These are phyloP conservation scores for Indri indri DNA, from an alignment of 2,113 vertebrate genomes.

Conservation along the genomic window DNA sequence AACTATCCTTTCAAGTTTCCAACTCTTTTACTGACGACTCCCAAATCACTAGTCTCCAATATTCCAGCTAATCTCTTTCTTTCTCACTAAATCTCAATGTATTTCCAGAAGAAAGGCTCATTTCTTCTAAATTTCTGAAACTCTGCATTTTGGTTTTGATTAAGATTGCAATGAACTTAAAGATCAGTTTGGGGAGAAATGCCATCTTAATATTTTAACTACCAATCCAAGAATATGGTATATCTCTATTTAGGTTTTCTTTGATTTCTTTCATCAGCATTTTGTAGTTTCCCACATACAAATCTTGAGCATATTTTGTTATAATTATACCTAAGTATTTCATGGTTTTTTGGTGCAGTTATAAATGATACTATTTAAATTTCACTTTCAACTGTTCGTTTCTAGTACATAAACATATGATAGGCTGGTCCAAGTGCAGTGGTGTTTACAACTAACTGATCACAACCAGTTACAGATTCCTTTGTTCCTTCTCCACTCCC, in stretches of 20 bases:
- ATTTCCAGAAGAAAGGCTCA: background rate
- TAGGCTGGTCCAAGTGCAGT: too few relatives aligned
- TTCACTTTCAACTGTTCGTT: background rate
- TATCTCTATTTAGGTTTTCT: background rate
- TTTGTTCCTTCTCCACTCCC: too few relatives aligned
- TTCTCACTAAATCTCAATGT: background rate
- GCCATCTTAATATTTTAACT: background rate
- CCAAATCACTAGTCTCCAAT: background rate
- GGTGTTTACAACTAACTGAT: too few relatives aligned
- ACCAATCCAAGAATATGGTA: background rate
- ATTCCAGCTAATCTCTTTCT: background rate
- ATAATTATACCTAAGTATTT: background rate
- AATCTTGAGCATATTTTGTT: background rate
- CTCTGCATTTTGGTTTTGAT: background rate
- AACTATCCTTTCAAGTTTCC: background rate
- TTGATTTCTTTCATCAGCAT: background rate
- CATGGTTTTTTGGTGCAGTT: background rate
- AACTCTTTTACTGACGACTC: background rate
- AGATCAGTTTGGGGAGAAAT: background rate
- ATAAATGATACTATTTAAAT: background rate
- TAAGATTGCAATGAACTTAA: background rate
- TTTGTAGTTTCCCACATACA: background rate
- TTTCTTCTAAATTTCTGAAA: background rate
- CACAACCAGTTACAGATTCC: too few relatives aligned
- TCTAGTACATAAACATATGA: background rate